Conservation (phyloP, 2,888 invertebrate genomes). For the Epinotia nisella region DNA sequence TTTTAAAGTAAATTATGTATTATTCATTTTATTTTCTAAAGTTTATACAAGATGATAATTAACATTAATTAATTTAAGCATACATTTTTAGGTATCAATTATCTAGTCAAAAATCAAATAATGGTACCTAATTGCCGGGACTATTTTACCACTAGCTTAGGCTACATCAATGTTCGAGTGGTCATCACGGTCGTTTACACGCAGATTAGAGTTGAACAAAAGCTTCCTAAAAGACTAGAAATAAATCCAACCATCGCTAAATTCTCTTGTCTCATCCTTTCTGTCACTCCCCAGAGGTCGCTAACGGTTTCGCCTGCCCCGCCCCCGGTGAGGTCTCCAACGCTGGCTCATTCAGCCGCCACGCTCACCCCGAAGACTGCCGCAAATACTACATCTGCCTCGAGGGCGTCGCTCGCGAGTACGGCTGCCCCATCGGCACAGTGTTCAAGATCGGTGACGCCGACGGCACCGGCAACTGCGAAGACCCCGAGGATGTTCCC, state of each 20-base stretch:
- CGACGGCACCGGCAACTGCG: constrained; percentile 96
- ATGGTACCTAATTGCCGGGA: background rate
- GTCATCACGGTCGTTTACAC: background rate
- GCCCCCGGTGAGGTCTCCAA: constrained; percentile 92
- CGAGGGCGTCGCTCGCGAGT: constrained; percentile 95
- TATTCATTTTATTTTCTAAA: too few species aligned
- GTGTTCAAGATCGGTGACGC: constrained; percentile 97
- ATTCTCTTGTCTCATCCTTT: too few species aligned
- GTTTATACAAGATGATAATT: too few species aligned
- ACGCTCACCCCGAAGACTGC: constrained; percentile 97
- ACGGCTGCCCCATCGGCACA: constrained; percentile 97
- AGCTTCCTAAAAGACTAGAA: background rate
- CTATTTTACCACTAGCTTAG: background rate
- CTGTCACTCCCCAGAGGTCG: constrained; percentile 89
- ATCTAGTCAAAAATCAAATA: too few species aligned
- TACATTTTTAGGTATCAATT: too few species aligned
- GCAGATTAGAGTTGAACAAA: background rate
- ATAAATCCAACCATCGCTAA: too few species aligned
- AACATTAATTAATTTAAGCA: too few species aligned
- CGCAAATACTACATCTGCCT: constrained; percentile 98
- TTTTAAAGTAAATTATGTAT: too few species aligned
- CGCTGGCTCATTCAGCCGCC: constrained; percentile 96
- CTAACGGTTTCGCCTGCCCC: constrained; percentile 94
- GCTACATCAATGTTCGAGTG: background rate
- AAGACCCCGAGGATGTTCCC: constrained; percentile 97